Conservation (phyloP, 2,113 vertebrate genomes). For the Calidris pugnax region DNA sequence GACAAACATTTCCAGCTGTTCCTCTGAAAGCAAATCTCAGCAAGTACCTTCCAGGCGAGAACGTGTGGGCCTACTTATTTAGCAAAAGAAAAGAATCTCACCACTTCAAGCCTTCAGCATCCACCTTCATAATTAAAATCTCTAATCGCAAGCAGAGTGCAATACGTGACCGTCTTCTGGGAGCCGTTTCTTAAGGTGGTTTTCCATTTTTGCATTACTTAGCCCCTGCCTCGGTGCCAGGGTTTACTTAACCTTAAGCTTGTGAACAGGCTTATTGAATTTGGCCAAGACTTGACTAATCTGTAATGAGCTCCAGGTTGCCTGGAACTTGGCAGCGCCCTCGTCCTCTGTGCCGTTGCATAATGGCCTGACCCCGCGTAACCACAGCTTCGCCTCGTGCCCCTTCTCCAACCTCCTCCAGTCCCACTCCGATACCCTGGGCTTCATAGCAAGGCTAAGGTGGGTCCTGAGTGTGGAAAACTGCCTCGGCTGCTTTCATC, state of each 20-base stretch:
- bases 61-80: not conserved
- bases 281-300: conserved; percentile 66
- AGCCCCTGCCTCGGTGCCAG: not conserved
- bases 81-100: not conserved
- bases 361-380: conserved; percentile 54
- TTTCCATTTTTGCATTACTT: conserved; percentile 49
- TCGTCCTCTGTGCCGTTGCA: conserved; percentile 37
- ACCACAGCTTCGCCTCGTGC: not conserved
- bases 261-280: conserved; percentile 71
- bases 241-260: conserved; percentile 67
- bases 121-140: conserved; percentile 19
- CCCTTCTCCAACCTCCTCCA: not conserved
- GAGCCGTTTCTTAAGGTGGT: conserved; percentile 40
- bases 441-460: not conserved
- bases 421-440: not conserved
- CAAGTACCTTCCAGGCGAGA: conserved; percentile 20
- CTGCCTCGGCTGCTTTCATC: not conserved
- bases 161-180: not conserved
- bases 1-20: conserved; percentile 53
- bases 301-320: conserved; percentile 68
- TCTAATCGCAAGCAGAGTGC: conserved; percentile 22
- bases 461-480: not conserved
- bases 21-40: conserved; percentile 18
- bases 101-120: conserved; percentile 18
- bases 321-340: conserved; percentile 47